phyloP scores from a whole-genome alignment of 1,140 invertebrate species.

The Phortica variegata region DNA sequence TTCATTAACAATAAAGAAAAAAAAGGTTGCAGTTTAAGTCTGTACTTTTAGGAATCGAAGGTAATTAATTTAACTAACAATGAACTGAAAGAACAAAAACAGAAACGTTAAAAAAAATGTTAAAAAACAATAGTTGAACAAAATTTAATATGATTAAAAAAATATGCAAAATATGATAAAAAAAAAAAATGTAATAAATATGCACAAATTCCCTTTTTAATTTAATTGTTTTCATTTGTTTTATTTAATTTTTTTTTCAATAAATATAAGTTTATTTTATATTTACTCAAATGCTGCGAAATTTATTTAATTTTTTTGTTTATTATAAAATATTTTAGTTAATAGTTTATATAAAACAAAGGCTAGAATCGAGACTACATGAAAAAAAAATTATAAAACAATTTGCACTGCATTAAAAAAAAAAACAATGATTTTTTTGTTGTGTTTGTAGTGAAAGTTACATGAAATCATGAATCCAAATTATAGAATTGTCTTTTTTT shows the following conservation, averaged over 20 bases:
- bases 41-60: constrained; percentile 33
- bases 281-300: constrained; percentile 21
- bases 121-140: constrained; percentile 49
- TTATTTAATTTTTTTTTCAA: constrained; percentile 10
- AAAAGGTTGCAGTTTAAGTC: constrained; percentile 38
- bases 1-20: too few species aligned
- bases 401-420: constrained; percentile 50
- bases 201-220: constrained; percentile 42
- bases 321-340: constrained; percentile 5
- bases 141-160: constrained; percentile 6
- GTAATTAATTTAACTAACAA: constrained; percentile 28
- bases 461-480: too few species aligned
- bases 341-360: constrained; percentile 28
- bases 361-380: constrained; percentile 45
- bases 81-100: too few species aligned
- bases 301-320: constrained; percentile 10
- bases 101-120: constrained; percentile 48
- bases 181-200: constrained; percentile 29
- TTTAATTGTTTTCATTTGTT: constrained; percentile 16
- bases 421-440: constrained; percentile 5
- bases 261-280: constrained; percentile 24
- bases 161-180: constrained; percentile 17
- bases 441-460: too few species aligned
- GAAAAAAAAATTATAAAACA: constrained; percentile 30
- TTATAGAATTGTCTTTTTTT: too few species aligned